Evolutionary conservation across 1,140 invertebrate genomes (phyloP).

Genomic region (Orussus abietinus): DNA sequence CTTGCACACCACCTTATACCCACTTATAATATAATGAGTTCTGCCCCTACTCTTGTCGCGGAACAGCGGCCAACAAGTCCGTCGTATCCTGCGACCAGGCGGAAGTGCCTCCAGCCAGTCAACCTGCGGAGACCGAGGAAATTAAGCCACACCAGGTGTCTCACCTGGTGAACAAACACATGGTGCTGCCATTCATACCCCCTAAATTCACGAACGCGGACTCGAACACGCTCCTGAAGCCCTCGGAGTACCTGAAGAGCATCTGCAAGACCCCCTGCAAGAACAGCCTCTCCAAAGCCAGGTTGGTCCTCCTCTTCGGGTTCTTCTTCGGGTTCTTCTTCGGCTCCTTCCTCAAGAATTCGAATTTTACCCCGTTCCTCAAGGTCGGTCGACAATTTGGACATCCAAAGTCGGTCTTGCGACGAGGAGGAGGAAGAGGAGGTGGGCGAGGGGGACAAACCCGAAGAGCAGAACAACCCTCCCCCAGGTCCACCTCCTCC

Average conservation of each 20-base stretch:
- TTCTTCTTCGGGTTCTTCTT: background rate
- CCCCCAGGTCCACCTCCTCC: constrained; percentile 55
- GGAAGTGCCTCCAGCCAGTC: constrained; percentile 42
- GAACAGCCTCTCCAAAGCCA: constrained; percentile 46
- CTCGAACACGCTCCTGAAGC: constrained; percentile 81
- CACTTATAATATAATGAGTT: constrained; percentile 28
- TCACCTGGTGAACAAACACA: constrained; percentile 75
- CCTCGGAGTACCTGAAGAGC: constrained; percentile 84
- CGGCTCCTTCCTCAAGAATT: background rate
- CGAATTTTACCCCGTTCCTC: background rate
- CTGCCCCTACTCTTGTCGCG: constrained; percentile 31
- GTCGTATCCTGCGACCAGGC: constrained; percentile 40
- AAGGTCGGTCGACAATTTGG: constrained; percentile 51
- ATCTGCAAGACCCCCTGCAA: constrained; percentile 58
- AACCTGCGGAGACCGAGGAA: constrained; percentile 40
- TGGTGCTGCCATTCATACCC: constrained; percentile 81
- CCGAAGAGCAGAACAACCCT: constrained; percentile 4
- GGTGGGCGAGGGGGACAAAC: constrained; percentile 4
- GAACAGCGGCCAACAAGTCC: constrained; percentile 51
- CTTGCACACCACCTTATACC: constrained; percentile 29
- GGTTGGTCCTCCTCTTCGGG: constrained; percentile 32
- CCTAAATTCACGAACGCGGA: constrained; percentile 76
- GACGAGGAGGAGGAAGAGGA: constrained; percentile 19
- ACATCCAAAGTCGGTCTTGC: constrained; percentile 35
- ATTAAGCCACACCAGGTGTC: constrained; percentile 41